Evolutionary conservation across 2,888 invertebrate genomes (phyloP).

Genomic region (Stenchaetothrips biformis): DNA sequence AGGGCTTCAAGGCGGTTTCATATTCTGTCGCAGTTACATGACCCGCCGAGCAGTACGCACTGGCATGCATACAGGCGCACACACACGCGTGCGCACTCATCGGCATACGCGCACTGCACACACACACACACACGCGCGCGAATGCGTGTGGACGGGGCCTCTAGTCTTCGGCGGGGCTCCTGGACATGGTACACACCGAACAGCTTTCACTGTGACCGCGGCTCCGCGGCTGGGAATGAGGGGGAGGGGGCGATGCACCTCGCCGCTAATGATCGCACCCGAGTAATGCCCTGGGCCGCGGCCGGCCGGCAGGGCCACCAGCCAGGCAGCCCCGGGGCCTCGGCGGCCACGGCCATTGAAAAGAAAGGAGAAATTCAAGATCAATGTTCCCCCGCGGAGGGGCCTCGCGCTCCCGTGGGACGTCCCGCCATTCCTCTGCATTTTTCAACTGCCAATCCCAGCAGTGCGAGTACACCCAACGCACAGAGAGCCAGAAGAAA

Average conservation of each 20-base stretch:
- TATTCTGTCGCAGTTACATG: constrained; percentile 3
- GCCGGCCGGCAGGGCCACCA: neutral
- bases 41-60: neutral
- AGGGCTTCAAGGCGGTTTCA: too few species aligned
- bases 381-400: too few species aligned
- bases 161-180: neutral
- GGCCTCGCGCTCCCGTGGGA: too few species aligned
- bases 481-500: too few species aligned
- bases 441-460: too few species aligned
- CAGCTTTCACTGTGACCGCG: constrained; percentile 20
- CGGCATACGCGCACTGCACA: neutral
- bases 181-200: neutral
- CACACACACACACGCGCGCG: neutral
- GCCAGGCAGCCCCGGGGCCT: neutral
- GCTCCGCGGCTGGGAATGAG: neutral
- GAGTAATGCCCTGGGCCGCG: neutral
- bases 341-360: too few species aligned
- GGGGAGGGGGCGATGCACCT: neutral
- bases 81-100: neutral
- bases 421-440: too few species aligned
- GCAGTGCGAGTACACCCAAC: too few species aligned
- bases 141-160: neutral
- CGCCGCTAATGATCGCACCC: neutral
- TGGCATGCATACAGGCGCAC: neutral
- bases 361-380: too few species aligned